Base-by-base conservation (phyloP, 2,113 vertebrate species). In the Platichthys flesus region DNA sequence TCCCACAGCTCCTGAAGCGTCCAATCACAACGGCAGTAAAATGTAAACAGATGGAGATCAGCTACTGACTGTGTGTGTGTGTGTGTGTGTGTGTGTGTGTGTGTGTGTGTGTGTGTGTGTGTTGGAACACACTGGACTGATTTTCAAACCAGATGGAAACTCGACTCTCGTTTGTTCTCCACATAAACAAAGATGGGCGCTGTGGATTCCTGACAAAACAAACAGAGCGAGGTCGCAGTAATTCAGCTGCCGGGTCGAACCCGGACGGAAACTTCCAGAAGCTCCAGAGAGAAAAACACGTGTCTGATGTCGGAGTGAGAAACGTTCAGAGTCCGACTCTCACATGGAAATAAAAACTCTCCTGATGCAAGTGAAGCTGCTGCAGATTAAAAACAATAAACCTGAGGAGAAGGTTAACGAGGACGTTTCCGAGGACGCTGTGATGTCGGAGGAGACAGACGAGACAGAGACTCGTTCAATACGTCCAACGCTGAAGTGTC, bases 71-170 rank as follows among this genome's bases (percentile, higher is more conserved):
- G 16, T 56, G 65, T 61, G 78, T 65, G 59, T 45, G 60, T 66
- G 58, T 13, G 71, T 52, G 26, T 67, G 72, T 64, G 66, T 81
- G 71, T 80, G 71, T 64, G 57, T 69, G 51, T 54, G 72, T 81
- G 72, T 66, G 59, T 71, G 60, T 56, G 73, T 23, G 60, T 63
- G 57, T 47, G 26, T 67, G 72, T 66, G 52, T 71, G 60, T 63
- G 52, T 78, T 72, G 57, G 63, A 67, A 76, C 80, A 81, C 90
- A 90, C 64, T 77, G 80, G 69, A 84, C 72, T 86, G 86, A 94
- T 93, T 92, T 89, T 80, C 76, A 83, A 86, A 91, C 86, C 93
- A 93, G 93, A 93, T 86, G 88, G 89, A 87, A 91, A 87, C 84
- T 85, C 52, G 42, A 91, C 78, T 84, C 76, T 61, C 75, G 67